Evolutionary conservation across 2,888 invertebrate genomes (phyloP), one percentile per base, ranked within the genome.

Genomic region (Drosophila pegasa): DNA sequence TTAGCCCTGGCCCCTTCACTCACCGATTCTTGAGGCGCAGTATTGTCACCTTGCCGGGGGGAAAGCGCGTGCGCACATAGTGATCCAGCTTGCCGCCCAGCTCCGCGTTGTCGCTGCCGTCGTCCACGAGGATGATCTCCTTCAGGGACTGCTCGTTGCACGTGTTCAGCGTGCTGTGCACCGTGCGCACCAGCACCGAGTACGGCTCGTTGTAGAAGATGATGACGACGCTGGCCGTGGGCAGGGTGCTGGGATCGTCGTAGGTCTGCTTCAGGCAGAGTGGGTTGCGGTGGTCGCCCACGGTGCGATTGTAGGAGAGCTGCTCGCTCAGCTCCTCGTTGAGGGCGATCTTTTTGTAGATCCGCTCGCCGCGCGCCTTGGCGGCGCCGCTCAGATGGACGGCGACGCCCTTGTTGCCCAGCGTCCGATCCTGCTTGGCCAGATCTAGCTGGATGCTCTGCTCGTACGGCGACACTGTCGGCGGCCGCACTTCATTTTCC

Each of bases 81-180:
- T 96, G 95, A 78, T 96, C 95, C 56, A 98, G 93, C 83, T 96
- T 95, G 62, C 94, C 95, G 88, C 95, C 95, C 74, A 96, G 93
- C 84, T 94, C 96, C 79, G 91, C 94, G 93, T 96, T 94, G 38
- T 97, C 96, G 76, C 98, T 98, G 91, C 95, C 95, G 92, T 99
- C 99, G 91, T 99, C 98, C n/a, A 99, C 96, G 10, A 99, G 93
- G 87, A 99, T 96, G 63, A 99, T 96, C 93, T 99, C 98, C 90
- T 97, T 95, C 14, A 99, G 71, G 35, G 91, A 80, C 64, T 93
- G 90, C 7, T 93, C 90, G 20, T 95, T 95, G 40, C 96, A 94
- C 40, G 95, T 93, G 88, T 95, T 95, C 10, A 96, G 91, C 1
- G 96, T 95, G 88, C 95, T 96, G 91, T 95, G 94, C 70, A 96